These are phyloP conservation scores for Bruchidius siliquastri DNA, from an alignment of 2,888 invertebrate genomes.

Conservation along the genomic window DNA sequence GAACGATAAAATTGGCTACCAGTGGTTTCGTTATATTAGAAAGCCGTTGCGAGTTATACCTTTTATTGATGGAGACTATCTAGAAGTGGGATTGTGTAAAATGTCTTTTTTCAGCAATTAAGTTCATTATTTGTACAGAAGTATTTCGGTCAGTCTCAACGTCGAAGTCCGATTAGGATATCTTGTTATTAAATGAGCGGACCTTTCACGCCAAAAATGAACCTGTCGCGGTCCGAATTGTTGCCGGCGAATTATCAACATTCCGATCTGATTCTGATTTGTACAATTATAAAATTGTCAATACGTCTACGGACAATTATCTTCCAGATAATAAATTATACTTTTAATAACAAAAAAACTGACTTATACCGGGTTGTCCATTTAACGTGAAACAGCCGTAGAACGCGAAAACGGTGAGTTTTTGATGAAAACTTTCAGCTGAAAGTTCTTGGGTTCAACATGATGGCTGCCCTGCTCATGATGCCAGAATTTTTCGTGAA, in stretches of 20 bases:
- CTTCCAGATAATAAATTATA: no score
- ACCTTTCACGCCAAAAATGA: not conserved
- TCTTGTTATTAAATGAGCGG: not conserved
- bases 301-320: no score
- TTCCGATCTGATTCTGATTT: not conserved
- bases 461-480: no score
- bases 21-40: not conserved
- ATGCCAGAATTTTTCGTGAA: no score
- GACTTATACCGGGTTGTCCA: no score
- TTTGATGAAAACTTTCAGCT: no score
- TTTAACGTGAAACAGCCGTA: no score
- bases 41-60: not conserved
- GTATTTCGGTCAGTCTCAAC: not conserved
- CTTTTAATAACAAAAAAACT: no score
- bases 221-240: not conserved
- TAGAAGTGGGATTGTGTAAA: not conserved
- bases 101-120: not conserved
- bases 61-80: not conserved
- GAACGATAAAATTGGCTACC: not conserved
- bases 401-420: no score
- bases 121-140: not conserved
- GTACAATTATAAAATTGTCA: not conserved
- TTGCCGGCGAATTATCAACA: not conserved
- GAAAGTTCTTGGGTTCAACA: no score
- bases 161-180: not conserved